Evolutionary conservation across 2,888 invertebrate species (phyloP), one percentile per base, ranked within the genome.

Genomic region (Xestia ashworthii): DNA sequence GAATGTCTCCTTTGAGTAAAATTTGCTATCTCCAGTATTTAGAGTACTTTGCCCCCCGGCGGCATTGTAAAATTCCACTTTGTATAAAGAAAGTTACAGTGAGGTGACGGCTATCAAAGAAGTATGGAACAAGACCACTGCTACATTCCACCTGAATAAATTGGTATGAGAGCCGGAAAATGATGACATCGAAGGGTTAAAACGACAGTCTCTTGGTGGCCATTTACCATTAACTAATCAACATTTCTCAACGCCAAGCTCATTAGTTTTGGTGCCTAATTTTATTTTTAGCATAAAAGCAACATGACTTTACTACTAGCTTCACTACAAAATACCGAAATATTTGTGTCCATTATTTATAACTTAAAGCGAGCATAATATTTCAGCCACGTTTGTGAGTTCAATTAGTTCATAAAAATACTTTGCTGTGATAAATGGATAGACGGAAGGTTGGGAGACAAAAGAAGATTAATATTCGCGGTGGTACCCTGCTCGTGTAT

Each of bases 331-430:
- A 71, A 71, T 66, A 70, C 44, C 11, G 25, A 76, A 80, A 80
- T 75, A 81, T 82, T 81, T 64, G 55, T 67, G 65, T 86, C 74
- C 75, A 81, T 87, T 84, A 76, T 76, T 84, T 78, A 78, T 84
- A 81, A 84, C 72, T 76, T 75, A 66, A 83, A 78, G 72, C 78
- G 65, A 84, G 71, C 70, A 86, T 80, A 84, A 87, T 89, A 89
- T 89, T 89, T 84, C 85, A 88, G 82, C 69, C 85, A 86, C 79
- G 86, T 88, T 89, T 87, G 86, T 87, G 76, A 85, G 83, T 89
- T 88, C 90, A 91, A 91, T 91, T 90, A 89, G 89, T 89, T 89
- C 88, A 89, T 90, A 91, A 90, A 91, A 91, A 91, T 91, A 89
- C 86, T 87, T 88, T 70, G 83, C 81, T 72, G 79, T 91, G 90